Evolutionary conservation across 37 sponge, comb jelly and placozoan species (phyloP).

Genomic region (Crambe crambe): DNA sequence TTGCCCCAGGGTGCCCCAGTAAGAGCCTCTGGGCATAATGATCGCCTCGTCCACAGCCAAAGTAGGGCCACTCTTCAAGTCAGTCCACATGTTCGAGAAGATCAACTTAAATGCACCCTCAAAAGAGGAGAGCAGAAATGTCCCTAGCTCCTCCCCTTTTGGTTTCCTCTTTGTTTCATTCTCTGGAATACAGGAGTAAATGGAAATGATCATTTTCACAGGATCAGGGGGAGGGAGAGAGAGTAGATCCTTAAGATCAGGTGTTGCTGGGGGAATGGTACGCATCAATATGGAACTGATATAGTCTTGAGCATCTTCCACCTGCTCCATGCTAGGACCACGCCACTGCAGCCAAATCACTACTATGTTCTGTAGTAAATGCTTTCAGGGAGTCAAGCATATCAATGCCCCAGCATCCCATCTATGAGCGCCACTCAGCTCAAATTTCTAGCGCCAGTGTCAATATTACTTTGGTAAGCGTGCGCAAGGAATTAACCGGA

Average conservation of each 20-base stretch:
- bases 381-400: too few relatives aligned
- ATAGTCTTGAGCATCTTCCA: neutral
- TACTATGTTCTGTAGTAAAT: too few relatives aligned
- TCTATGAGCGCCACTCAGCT: neutral
- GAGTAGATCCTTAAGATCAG: neutral
- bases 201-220: neutral
- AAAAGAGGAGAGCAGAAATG: neutral
- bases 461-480: neutral
- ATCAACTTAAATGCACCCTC: neutral
- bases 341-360: too few relatives aligned
- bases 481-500: neutral
- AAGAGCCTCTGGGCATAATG: neutral
- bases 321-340: too few relatives aligned
- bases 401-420: neutral
- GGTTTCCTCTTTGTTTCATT: neutral
- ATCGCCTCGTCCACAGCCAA: neutral
- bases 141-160: too few relatives aligned
- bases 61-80: neutral
- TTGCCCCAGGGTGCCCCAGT: neutral
- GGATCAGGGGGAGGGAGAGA: neutral
- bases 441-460: neutral
- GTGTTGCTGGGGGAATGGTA: neutral
- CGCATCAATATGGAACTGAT: neutral
- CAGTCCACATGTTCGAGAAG: neutral
- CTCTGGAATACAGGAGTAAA: neutral